Conservation (phyloP, 2,888 invertebrate species). For the Agrilus biguttatus region DNA sequence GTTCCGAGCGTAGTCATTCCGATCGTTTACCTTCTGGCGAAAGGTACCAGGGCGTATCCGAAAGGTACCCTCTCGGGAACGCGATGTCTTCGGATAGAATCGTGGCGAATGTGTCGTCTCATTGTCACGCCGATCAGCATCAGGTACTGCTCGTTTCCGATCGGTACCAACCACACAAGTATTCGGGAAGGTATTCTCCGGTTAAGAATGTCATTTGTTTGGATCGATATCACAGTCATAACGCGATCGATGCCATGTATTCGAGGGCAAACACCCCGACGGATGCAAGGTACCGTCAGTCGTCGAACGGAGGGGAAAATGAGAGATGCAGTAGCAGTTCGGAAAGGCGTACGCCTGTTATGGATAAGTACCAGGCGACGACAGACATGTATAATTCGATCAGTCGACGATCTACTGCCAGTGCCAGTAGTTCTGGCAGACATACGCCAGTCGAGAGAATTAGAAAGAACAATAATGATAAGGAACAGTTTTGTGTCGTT, state of each 20-base stretch:
- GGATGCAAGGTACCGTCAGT: conserved; percentile 16
- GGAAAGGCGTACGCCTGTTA: conserved; percentile 10
- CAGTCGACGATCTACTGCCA: conserved; percentile 13
- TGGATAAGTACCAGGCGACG: conserved; percentile 6
- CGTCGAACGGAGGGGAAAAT: conserved; percentile 13
- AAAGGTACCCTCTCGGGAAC: conserved; percentile 30
- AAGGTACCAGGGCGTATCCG: conserved; percentile 26
- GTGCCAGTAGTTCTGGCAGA: conserved; percentile 19
- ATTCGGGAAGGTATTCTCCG: conserved; percentile 14
- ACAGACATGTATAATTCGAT: conserved; percentile 6
- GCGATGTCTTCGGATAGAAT: conserved; percentile 29
- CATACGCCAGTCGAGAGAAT: conserved; percentile 23
- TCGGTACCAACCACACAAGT: conserved; percentile 11
- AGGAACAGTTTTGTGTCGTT: conserved; percentile 22
- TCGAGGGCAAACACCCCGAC: conserved; percentile 26
- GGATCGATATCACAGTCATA: conserved; percentile 24
- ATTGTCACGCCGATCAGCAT: conserved; percentile 16
- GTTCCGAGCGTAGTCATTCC: conserved; percentile 24
- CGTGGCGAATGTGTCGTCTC: conserved; percentile 12
- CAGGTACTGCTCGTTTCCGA: conserved; percentile 18
- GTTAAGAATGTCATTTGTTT: conserved; percentile 19
- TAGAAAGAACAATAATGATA: conserved; percentile 24
- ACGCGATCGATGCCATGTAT: conserved; percentile 19
- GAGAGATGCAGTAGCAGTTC: conserved; percentile 24
- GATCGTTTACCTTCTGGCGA: conserved; percentile 27